Base-by-base conservation (phyloP, 1,140 invertebrate species). In the Paraescarpia echinospica region DNA sequence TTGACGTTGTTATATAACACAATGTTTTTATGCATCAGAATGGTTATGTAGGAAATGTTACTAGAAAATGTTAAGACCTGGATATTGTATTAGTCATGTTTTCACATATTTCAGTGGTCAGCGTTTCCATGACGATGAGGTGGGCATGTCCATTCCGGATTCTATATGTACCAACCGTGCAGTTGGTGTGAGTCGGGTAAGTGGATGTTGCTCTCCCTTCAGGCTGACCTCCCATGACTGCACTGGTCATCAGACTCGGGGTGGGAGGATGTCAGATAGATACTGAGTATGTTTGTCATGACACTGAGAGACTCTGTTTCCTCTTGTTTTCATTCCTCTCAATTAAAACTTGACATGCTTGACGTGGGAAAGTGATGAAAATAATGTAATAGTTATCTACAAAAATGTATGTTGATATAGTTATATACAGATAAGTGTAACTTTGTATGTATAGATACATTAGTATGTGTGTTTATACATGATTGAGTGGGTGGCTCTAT, bases 91-190 rank as follows among this genome's bases (percentile, higher is more conserved):
- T 33, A 14, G 33, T 91, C 51, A 48, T 34, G 92, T 91, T 92
- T 89, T 95, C 95, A 22, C 59, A 77, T 31, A 77, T 77, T 77
- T 22, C 96, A 98, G 98, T 22, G 98, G 98, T 8, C 97, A 98
- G 95, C 97, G 97, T 35, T 98, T 99, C 96, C 97, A 97, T 90
- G 97, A 97, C 5, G 98, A 97, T 27, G 98, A 98, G 95, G 98
- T 98, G 6, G 98, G 98, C 0, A 98, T 99, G 96, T 98, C 98
- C 0, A 98, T 98, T 14, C 98, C 98, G 0, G 98, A 98, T 94
- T 98, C 98, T 9, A 97, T 99, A 93, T 99, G 98, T 96, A 98
- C 98, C 31, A 96, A 97, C 6, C 98, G 98, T 96, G 98, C 98
- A 0, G 98, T 99, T 2, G 98, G 98, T 93, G 98, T 99, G 94